Percentiles rank a stretch among this genome's conserved stretches.
These are phyloP conservation scores for Carterocephalus palaemon DNA, from an alignment of 2,888 invertebrate genomes.

Conservation along the genomic window DNA sequence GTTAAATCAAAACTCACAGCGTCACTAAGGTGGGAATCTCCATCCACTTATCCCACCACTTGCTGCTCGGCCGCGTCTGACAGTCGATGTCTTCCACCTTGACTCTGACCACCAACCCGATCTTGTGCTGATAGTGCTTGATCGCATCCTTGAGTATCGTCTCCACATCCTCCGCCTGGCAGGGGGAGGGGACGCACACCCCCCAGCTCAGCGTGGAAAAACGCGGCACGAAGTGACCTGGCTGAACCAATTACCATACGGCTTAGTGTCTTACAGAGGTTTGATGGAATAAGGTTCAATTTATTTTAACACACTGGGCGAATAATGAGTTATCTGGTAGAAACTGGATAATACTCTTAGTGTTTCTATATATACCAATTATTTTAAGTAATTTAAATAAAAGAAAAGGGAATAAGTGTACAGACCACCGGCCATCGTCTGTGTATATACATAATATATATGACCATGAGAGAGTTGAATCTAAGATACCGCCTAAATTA, in stretches of 20 bases:
- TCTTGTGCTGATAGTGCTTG: constrained; percentile 79
- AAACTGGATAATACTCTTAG: no score
- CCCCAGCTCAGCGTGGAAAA: constrained; percentile 86
- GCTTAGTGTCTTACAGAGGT: constrained; percentile 40
- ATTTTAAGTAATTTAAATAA: no score
- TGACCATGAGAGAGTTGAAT: no score
- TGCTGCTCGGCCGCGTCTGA: constrained; percentile 62
- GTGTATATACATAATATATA: no score
- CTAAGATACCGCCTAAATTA: no score
- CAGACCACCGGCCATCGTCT: no score
- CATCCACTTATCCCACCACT: constrained; percentile 60
- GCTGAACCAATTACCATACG: constrained; percentile 73
- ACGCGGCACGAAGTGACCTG: constrained; percentile 85
- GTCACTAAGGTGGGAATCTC: constrained; percentile 63
- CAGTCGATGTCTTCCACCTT: constrained; percentile 82
- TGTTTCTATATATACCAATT: no score
- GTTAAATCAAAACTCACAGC: no score
- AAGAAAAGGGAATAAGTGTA: no score
- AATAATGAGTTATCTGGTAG: no score
- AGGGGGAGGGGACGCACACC: constrained; percentile 82
- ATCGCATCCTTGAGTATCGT: constrained; percentile 78
- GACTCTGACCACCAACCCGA: constrained; percentile 78
- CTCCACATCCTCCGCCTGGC: constrained; percentile 79
- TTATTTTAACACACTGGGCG: background rate
- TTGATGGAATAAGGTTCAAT: constrained; percentile 26